These are phyloP conservation scores for Phorcus lineatus DNA, from an alignment of 2,888 invertebrate genomes.

Conservation along the genomic window DNA sequence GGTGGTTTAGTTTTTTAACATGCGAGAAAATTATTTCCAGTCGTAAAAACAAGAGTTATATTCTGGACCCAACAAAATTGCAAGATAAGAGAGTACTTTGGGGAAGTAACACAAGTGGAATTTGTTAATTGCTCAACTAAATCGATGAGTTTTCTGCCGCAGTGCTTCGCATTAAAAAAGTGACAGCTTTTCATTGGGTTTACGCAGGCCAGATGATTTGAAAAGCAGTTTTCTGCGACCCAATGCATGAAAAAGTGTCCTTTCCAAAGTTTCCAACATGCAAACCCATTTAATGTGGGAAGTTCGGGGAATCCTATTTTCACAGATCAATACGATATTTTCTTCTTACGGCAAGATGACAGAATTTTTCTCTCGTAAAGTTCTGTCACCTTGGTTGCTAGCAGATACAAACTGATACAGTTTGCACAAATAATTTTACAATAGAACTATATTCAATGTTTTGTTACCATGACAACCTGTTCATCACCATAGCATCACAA, in stretches of 20 bases:
- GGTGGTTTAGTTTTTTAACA: too few relatives aligned
- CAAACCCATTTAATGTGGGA: background rate
- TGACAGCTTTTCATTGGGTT: conserved; percentile 8
- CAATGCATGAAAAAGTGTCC: background rate
- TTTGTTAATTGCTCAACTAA: conserved; percentile 9
- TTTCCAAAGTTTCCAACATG: background rate
- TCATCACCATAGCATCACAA: background rate
- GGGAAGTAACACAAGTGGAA: background rate
- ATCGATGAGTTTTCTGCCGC: conserved; percentile 3
- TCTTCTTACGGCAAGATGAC: background rate
- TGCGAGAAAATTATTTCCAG: too few relatives aligned
- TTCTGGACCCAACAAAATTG: too few relatives aligned
- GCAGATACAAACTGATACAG: background rate
- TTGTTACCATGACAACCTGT: conserved; percentile 13
- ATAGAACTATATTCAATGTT: conserved; percentile 8
- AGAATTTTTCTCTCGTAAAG: background rate
- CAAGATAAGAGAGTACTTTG: background rate
- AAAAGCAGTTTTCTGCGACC: conserved; percentile 4
- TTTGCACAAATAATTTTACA: background rate
- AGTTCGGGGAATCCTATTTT: background rate
- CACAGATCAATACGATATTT: background rate
- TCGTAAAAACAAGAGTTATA: too few relatives aligned
- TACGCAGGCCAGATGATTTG: conserved; percentile 1
- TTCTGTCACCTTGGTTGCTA: background rate
- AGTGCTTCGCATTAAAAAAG: background rate